A percentile compares a stretch with the other conserved stretches of the same genome.
These are phyloP conservation scores for Zygothrica quintamaculata DNA, from an alignment of 2,888 invertebrate species.

Conservation along the genomic window DNA sequence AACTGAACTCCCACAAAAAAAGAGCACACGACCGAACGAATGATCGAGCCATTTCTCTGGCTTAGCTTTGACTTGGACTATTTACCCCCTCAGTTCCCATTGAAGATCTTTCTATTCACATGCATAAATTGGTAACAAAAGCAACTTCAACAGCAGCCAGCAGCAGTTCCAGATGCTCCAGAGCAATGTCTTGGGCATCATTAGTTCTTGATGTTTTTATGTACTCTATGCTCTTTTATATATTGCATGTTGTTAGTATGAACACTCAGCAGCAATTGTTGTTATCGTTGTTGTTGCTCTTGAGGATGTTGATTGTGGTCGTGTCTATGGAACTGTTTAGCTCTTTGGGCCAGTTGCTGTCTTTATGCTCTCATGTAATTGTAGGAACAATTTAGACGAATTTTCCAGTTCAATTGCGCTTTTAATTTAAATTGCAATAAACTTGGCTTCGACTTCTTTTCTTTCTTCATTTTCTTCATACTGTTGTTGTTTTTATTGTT, in stretches of 20 bases:
- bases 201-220: constrained; percentile 71
- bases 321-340: constrained; percentile 25
- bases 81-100: constrained; percentile 14
- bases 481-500: constrained; percentile 25
- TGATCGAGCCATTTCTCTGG: constrained; percentile 64
- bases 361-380: constrained; percentile 63
- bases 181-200: constrained; percentile 49
- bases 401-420: constrained; percentile 81
- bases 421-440: constrained; percentile 76
- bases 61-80: constrained; percentile 39
- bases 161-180: neutral
- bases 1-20: constrained; percentile 46
- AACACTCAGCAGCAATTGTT: constrained; percentile 46
- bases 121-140: constrained; percentile 72
- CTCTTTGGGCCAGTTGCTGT: constrained; percentile 10
- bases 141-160: constrained; percentile 31
- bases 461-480: constrained; percentile 6
- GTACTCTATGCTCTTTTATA: constrained; percentile 46
- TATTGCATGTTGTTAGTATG: constrained; percentile 50
- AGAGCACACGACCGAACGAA: constrained; percentile 11
- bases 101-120: constrained; percentile 68
- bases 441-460: constrained; percentile 27
- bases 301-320: constrained; percentile 66
- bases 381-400: constrained; percentile 73
- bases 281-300: neutral